These are phyloP conservation scores for Allophyes oxyacanthae DNA, from an alignment of 2,888 invertebrate species.

Conservation along the genomic window DNA sequence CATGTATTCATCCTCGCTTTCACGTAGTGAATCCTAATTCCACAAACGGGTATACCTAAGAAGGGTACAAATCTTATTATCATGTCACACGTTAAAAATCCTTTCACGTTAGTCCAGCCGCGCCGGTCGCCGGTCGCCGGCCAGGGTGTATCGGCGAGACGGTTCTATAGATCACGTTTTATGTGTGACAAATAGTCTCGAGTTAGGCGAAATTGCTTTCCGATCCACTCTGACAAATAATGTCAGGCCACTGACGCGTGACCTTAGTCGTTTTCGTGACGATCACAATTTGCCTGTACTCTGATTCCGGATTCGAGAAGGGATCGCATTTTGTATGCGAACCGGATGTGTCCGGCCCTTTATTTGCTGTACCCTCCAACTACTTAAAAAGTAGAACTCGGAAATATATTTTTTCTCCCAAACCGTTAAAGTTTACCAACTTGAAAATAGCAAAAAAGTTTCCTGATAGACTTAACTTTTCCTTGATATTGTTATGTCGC, in stretches of 20 bases:
- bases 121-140: constrained; percentile 42
- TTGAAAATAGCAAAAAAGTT: constrained; percentile 59
- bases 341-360: constrained; percentile 69
- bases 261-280: constrained; percentile 80
- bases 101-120: constrained; percentile 58
- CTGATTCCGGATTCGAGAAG: constrained; percentile 66
- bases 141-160: constrained; percentile 72
- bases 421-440: constrained; percentile 58
- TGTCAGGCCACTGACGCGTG: constrained; percentile 83
- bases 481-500: constrained; percentile 59
- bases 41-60: constrained; percentile 23
- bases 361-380: constrained; percentile 69
- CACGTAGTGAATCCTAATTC: constrained; percentile 25
- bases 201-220: constrained; percentile 87
- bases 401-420: constrained; percentile 61
- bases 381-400: constrained; percentile 65
- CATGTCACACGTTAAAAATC: constrained; percentile 61
- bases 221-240: constrained; percentile 88
- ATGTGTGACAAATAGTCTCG: constrained; percentile 88
- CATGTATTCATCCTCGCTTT: constrained; percentile 6
- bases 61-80: constrained; percentile 55
- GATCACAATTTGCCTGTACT: constrained; percentile 80
- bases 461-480: constrained; percentile 58
- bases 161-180: constrained; percentile 84
- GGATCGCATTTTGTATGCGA: constrained; percentile 72